These are phyloP conservation scores for Coilia nasus DNA, from an alignment of 2,797 vertebrate species.

Conservation along the genomic window DNA sequence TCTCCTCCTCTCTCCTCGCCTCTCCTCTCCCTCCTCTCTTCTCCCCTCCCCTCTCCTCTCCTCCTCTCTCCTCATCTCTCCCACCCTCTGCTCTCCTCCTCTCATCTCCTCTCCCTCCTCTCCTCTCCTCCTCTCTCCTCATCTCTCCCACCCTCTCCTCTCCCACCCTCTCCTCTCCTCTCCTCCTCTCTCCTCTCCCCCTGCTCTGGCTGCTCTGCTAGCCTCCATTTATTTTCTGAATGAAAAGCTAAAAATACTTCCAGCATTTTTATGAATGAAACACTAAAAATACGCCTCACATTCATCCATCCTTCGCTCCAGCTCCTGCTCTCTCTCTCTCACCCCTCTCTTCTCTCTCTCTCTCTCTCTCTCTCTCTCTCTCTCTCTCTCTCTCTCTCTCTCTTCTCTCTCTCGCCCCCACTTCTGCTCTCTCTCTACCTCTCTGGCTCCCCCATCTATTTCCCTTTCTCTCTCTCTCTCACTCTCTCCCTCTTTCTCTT, in stretches of 20 bases:
- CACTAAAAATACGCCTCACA: conserved; percentile 65
- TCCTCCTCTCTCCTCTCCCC: neutral
- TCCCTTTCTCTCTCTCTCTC: neutral
- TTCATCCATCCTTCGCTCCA: conserved; percentile 53
- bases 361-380: neutral
- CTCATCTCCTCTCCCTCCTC: neutral
- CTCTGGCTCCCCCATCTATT: neutral
- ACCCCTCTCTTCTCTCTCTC: neutral
- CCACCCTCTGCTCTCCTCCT: too few species aligned
- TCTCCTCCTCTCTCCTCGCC: too few species aligned
- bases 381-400: neutral
- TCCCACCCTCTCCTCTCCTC: neutral
- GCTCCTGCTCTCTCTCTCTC: conserved; percentile 20
- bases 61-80: neutral
- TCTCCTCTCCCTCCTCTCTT: too few species aligned
- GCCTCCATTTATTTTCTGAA: conserved; percentile 65
- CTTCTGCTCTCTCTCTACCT: neutral
- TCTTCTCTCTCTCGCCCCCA: neutral
- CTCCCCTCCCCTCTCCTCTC: neutral
- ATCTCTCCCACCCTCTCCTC: neutral
- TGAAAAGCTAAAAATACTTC: conserved; percentile 70
- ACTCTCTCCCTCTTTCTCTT: neutral
- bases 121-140: too few species aligned
- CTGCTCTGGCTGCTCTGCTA: neutral
- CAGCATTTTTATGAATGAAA: conserved; percentile 66